These are phyloP conservation scores for Gobiocypris rarus DNA, from an alignment of 2,113 vertebrate species.

Conservation along the genomic window DNA sequence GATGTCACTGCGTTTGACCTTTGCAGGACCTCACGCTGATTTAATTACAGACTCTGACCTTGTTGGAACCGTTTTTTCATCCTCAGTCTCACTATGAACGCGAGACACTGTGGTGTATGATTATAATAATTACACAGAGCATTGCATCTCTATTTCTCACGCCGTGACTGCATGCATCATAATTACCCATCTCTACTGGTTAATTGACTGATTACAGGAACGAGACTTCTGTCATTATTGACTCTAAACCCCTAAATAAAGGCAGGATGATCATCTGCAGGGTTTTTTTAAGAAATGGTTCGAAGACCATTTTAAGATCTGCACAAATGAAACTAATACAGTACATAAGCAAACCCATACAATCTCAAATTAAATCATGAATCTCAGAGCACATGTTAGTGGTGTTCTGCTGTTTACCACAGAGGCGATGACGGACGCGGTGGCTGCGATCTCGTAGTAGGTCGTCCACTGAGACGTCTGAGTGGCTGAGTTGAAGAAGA, in stretches of 20 bases:
- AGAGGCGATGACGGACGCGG: constrained; percentile 85
- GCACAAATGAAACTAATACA: not conserved
- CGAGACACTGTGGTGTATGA: not conserved
- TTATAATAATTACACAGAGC: constrained; percentile 34
- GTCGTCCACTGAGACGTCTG: constrained; percentile 94
- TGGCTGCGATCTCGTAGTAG: constrained; percentile 95
- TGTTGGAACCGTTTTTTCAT: too few species aligned
- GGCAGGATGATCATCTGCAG: too few species aligned
- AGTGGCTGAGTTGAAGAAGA: constrained; percentile 91
- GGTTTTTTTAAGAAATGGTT: too few species aligned
- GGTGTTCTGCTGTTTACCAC: constrained; percentile 77
- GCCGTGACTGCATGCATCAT: not conserved
- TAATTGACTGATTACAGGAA: not conserved
- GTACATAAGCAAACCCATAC: not conserved
- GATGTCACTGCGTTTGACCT: too few species aligned
- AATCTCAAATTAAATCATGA: not conserved
- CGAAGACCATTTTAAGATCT: too few species aligned
- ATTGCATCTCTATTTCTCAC: not conserved
- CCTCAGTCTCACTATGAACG: too few species aligned
- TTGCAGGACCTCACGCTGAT: too few species aligned
- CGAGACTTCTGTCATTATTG: not conserved
- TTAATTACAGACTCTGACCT: too few species aligned
- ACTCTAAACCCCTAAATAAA: not conserved
- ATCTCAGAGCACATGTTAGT: too few species aligned
- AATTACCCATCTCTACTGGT: not conserved